Conservation (phyloP, 2,888 invertebrate species). For the Erebia aethiops region DNA sequence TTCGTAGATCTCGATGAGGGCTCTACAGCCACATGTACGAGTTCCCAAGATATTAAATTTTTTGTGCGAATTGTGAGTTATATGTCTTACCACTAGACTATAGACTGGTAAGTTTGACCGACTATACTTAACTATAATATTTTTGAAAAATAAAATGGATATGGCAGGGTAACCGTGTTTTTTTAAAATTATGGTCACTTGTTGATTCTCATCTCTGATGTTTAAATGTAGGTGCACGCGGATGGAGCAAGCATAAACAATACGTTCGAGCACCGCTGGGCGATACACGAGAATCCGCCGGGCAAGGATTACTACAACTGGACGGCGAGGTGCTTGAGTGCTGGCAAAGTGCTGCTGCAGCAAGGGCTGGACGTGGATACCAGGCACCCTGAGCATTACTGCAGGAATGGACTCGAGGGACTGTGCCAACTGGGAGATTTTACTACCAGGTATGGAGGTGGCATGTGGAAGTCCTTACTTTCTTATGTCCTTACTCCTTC, state of each 20-base stretch:
- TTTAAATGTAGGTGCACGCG: conserved; percentile 87
- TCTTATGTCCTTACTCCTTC: too few relatives aligned
- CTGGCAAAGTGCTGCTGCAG: conserved; percentile 89
- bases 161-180: too few relatives aligned
- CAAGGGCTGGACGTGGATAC: conserved; percentile 86
- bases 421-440: conserved; percentile 91
- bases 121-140: too few relatives aligned
- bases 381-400: conserved; percentile 82
- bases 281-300: conserved; percentile 89
- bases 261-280: conserved; percentile 91
- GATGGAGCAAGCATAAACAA: conserved; percentile 91
- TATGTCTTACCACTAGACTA: too few relatives aligned
- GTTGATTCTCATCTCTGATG: not conserved
- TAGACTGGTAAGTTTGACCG: too few relatives aligned
- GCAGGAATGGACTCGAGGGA: conserved; percentile 81
- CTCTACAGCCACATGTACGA: too few relatives aligned
- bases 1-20: too few relatives aligned
- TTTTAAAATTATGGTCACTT: too few relatives aligned
- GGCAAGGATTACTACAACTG: conserved; percentile 96
- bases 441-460: conserved; percentile 71
- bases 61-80: too few relatives aligned
- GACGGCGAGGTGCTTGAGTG: conserved; percentile 92
- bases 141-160: too few relatives aligned
- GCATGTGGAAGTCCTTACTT: too few relatives aligned
- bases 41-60: too few relatives aligned